Percentiles rank a stretch among this genome's conserved stretches.
These are phyloP conservation scores for Girardia tigrina DNA, from an alignment of 2,888 invertebrate genomes.

Conservation along the genomic window DNA sequence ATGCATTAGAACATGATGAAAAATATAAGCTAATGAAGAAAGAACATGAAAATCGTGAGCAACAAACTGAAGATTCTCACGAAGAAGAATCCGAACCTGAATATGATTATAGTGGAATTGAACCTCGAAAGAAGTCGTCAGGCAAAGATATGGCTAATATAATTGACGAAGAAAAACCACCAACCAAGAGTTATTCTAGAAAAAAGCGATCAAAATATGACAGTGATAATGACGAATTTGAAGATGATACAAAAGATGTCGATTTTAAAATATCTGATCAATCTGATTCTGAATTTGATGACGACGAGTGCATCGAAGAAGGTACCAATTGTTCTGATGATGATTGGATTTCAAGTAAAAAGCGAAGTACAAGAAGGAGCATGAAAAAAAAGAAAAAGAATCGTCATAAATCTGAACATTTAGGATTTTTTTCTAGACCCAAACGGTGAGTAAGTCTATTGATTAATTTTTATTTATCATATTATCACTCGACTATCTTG, in stretches of 20 bases:
- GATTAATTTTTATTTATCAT: too few species aligned
- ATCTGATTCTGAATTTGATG: neutral
- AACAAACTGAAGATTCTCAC: conserved; percentile 11
- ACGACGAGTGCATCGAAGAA: neutral
- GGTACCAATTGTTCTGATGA: neutral
- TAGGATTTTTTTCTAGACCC: neutral
- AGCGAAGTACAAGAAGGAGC: neutral
- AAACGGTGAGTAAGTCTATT: too few species aligned
- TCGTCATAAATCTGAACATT: neutral
- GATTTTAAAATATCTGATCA: neutral
- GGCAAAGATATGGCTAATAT: conserved; percentile 35
- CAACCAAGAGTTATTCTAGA: neutral
- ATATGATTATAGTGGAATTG: conserved; percentile 16
- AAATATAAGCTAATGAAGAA: conserved; percentile 32
- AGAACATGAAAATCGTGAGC: neutral
- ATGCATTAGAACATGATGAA: conserved; percentile 29
- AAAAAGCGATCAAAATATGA: neutral
- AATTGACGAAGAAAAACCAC: neutral
- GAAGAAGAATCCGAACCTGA: conserved; percentile 32
- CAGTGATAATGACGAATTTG: conserved; percentile 3
- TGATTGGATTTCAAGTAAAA: neutral
- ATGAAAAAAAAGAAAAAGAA: neutral
- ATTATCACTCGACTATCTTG: too few species aligned
- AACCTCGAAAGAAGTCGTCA: neutral
- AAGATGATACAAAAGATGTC: neutral